Base-by-base conservation (phyloP, 2,113 vertebrate species). In the Loxodonta africana region DNA sequence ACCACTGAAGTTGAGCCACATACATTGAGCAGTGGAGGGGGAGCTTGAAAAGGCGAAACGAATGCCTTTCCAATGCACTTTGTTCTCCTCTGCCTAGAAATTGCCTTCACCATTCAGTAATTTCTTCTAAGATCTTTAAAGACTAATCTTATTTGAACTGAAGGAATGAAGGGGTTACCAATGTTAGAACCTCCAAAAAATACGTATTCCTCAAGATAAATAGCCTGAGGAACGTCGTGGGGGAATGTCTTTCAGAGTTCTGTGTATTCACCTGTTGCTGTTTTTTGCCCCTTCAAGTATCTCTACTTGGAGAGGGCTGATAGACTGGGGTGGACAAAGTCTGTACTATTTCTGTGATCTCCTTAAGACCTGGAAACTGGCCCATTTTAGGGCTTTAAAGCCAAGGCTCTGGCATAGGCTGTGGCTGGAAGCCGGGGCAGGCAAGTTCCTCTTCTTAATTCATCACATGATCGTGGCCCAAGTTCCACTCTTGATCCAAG, bases 401-500 rank as follows among this genome's bases (percentile, higher is more conserved):
- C 67, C 8, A 2, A 71, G 73, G 26, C 73, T 77, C 44, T 62
- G 88, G 63, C 33, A 5, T 21, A 46, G 82, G 44, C 63, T 21
- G 15, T 20, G 28, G 26, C 44, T 30, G 25, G 87, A 48, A 69
- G 53, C 63, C 25, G 8, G 0, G 15, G 28, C 1, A 48, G 23
- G 41, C 28, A 33, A 6, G 0, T 30, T 57, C 11, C n/a, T 44
- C 53, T 89, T 51, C n/a, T 63, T n/a, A 51, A 37, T 65, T 15
- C 12, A 9, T 14, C 18, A 10, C 1, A 5, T 53, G 78, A 60
- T 76, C 8, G 0, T 60, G 30, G 48, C 62, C 74, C 11, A 11
- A 84, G 30, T 28, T 30, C 67, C 67, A 20, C 20, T 60, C 63
- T 12, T 17, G 8, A 30, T 30, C 69, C 53, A n/a, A 12, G 30